A percentile compares a stretch with the other conserved stretches of the same genome.
phyloP scores from a whole-genome alignment of 2,113 vertebrate species.

The Passerina amoena region DNA sequence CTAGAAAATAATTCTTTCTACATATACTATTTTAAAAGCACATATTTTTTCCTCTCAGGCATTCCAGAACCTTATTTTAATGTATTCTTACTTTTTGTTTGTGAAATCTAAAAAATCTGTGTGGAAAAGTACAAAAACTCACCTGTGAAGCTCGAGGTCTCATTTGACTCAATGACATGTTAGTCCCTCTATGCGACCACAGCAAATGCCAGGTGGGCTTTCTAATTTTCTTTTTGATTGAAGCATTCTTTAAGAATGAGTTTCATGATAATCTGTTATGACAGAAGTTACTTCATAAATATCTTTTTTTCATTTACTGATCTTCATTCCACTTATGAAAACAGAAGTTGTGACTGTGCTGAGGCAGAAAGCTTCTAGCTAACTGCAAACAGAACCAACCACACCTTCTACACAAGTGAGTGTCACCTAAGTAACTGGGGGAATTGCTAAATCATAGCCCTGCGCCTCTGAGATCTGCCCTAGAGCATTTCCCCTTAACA shows the following conservation, averaged over 20 bases:
- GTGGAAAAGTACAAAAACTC: slow-evolving; percentile 14
- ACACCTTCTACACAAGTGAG: slow-evolving; percentile 27
- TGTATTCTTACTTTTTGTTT: neutral
- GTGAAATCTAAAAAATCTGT: neutral
- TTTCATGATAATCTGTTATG: neutral
- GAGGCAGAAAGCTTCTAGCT: neutral
- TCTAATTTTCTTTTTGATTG: slow-evolving; percentile 24
- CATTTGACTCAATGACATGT: slow-evolving; percentile 48
- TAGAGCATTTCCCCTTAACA: neutral
- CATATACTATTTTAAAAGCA: neutral
- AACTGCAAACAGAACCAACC: neutral
- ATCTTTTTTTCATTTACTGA: neutral
- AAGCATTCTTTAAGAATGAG: slow-evolving; percentile 34
- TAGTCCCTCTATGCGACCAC: neutral
- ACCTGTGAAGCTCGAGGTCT: slow-evolving; percentile 73
- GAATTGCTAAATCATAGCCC: neutral
- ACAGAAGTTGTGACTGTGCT: neutral
- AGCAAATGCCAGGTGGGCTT: neutral
- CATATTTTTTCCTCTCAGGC: neutral
- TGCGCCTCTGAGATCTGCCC: neutral
- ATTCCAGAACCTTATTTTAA: neutral
- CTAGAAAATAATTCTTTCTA: neutral
- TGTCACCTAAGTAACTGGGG: slow-evolving; percentile 44
- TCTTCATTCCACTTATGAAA: neutral
- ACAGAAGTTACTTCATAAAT: slow-evolving; percentile 22